These are phyloP conservation scores for Egretta garzetta DNA, from an alignment of 2,113 vertebrate genomes.

Conservation along the genomic window DNA sequence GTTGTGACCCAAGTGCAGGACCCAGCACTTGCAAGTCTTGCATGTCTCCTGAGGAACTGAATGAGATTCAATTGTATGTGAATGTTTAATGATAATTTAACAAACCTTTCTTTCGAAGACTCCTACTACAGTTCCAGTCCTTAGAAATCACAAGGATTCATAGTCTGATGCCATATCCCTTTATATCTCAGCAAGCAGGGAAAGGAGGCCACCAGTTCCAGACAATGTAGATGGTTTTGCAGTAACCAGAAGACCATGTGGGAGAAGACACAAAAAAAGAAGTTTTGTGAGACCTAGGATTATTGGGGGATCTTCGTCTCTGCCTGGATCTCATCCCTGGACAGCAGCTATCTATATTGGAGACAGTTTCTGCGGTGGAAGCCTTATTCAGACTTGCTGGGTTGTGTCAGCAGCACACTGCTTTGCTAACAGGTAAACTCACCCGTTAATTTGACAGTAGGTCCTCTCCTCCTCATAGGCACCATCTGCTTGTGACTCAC, in stretches of 20 bases:
- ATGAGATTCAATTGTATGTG: neutral
- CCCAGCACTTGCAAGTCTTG: neutral
- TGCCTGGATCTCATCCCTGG: slow-evolving; percentile 92
- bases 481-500: neutral
- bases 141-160: neutral
- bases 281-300: slow-evolving; percentile 81
- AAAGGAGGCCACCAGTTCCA: slow-evolving; percentile 21
- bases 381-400: slow-evolving; percentile 91
- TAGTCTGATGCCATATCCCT: neutral
- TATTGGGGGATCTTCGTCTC: slow-evolving; percentile 81
- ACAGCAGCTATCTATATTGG: slow-evolving; percentile 89
- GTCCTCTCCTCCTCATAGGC: neutral
- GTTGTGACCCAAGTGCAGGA: too few relatives aligned
- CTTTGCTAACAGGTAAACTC: slow-evolving; percentile 86
- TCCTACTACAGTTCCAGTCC: neutral
- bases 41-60: neutral
- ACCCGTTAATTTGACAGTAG: neutral
- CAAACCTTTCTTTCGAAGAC: neutral
- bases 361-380: slow-evolving; percentile 87
- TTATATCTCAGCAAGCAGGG: slow-evolving; percentile 44
- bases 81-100: neutral
- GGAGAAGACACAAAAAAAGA: slow-evolving; percentile 87
- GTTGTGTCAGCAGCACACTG: slow-evolving; percentile 92
- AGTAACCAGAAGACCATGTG: slow-evolving; percentile 73
- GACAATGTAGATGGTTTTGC: neutral